Evolutionary conservation across 2,888 invertebrate genomes (phyloP).

Genomic region (Liopterus haemorrhoidalis): DNA sequence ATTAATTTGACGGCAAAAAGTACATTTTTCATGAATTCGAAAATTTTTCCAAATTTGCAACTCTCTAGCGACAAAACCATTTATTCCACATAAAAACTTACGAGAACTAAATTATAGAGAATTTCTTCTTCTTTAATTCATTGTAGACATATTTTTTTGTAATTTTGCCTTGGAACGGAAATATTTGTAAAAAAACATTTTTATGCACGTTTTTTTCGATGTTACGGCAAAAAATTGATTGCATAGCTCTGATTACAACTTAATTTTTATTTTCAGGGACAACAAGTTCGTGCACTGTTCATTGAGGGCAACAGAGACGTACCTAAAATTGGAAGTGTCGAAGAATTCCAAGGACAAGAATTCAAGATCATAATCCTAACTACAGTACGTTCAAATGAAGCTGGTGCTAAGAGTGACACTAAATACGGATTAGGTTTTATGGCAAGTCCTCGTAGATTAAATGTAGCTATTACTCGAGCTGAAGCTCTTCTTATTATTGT

Average conservation of each 20-base stretch:
- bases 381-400: slow-evolving; percentile 54
- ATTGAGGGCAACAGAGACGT: slow-evolving; percentile 48
- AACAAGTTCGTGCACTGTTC: slow-evolving; percentile 55
- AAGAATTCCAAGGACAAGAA: slow-evolving; percentile 84
- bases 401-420: slow-evolving; percentile 46
- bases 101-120: too few relatives aligned
- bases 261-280: slow-evolving; percentile 48
- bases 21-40: too few relatives aligned
- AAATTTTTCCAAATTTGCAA: too few relatives aligned
- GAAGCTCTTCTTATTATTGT: slow-evolving; percentile 72
- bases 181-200: too few relatives aligned
- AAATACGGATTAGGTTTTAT: slow-evolving; percentile 65
- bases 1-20: too few relatives aligned
- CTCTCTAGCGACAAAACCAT: too few relatives aligned
- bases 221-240: slow-evolving; percentile 9
- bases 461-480: slow-evolving; percentile 84
- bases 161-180: too few relatives aligned
- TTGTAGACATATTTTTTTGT: too few relatives aligned
- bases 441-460: slow-evolving; percentile 70
- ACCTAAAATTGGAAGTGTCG: slow-evolving; percentile 73
- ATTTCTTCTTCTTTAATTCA: too few relatives aligned
- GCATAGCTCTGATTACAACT: slow-evolving; percentile 11
- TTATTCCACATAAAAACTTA: too few relatives aligned
- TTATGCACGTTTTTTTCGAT: too few relatives aligned
- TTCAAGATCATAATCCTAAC: slow-evolving; percentile 67